Conservation (phyloP, 2,113 vertebrate species). For the Podilymbus podiceps region DNA sequence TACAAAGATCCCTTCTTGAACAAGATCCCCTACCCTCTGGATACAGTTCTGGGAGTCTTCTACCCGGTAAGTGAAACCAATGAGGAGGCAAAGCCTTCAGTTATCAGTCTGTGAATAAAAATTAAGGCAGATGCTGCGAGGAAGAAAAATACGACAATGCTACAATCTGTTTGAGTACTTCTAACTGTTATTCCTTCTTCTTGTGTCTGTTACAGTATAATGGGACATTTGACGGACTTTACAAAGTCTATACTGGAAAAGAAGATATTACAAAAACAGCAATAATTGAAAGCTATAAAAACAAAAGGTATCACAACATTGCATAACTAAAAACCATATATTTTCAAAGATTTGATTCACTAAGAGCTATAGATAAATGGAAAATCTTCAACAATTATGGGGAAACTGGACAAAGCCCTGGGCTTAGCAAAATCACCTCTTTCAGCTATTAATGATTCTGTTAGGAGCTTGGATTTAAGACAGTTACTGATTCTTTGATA, state of each 20-base stretch:
- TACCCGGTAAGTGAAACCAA: slow-evolving; percentile 74
- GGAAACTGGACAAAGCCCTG: not conserved
- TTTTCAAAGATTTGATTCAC: not conserved
- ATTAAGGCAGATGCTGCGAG: not conserved
- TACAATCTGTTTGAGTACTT: not conserved
- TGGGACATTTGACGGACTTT: slow-evolving; percentile 83
- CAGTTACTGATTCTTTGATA: not conserved
- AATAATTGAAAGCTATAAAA: slow-evolving; percentile 81
- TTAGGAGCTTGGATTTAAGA: not conserved
- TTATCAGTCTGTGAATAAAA: not conserved
- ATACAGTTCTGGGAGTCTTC: slow-evolving; percentile 77
- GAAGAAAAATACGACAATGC: not conserved
- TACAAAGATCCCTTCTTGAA: slow-evolving; percentile 82
- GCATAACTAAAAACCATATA: not conserved
- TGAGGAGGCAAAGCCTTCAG: not conserved
- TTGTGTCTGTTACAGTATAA: slow-evolving; percentile 83
- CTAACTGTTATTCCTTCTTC: not conserved
- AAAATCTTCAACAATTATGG: not conserved
- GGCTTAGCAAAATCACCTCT: not conserved
- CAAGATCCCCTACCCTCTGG: slow-evolving; percentile 38
- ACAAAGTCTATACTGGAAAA: slow-evolving; percentile 83
- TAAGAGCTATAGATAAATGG: not conserved
- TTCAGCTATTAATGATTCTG: not conserved
- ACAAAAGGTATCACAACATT: slow-evolving; percentile 71
- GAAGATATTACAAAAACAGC: slow-evolving; percentile 81